These are phyloP conservation scores for Eupithecia centaureata DNA, from an alignment of 2,888 invertebrate species.

Conservation along the genomic window DNA sequence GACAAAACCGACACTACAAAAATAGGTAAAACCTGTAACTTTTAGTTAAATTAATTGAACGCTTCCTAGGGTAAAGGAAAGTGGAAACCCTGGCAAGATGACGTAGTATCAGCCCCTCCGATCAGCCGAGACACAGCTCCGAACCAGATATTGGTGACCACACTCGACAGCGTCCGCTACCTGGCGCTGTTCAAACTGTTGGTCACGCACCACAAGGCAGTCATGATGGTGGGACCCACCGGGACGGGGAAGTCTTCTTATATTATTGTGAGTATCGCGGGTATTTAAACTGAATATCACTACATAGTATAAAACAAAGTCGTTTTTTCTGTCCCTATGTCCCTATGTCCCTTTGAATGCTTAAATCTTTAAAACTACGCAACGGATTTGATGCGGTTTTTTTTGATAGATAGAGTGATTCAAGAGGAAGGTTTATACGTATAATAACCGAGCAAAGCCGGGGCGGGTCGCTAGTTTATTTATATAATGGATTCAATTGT, in stretches of 20 bases:
- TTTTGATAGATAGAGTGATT: too few species aligned
- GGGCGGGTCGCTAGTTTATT: too few species aligned
- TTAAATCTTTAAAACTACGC: too few species aligned
- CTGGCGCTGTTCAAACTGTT: slow-evolving; percentile 91
- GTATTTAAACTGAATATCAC: too few species aligned
- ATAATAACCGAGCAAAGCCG: too few species aligned
- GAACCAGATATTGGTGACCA: slow-evolving; percentile 97
- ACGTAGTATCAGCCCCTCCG: slow-evolving; percentile 88
- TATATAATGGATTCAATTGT: too few species aligned
- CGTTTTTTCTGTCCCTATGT: too few species aligned
- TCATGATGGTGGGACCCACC: slow-evolving; percentile 96
- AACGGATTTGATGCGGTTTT: too few species aligned
- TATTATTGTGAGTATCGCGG: slow-evolving; percentile 86
- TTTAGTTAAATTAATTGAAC: neutral
- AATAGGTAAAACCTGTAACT: neutral
- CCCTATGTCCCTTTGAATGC: too few species aligned
- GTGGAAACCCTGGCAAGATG: slow-evolving; percentile 97
- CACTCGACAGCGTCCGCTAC: slow-evolving; percentile 94
- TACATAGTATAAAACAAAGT: too few species aligned
- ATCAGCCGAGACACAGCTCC: slow-evolving; percentile 95
- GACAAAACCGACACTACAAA: too few species aligned
- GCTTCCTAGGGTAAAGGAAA: slow-evolving; percentile 91
- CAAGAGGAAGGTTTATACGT: too few species aligned
- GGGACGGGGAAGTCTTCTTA: slow-evolving; percentile 98
- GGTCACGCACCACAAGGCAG: slow-evolving; percentile 91